Percentiles rank a stretch among this genome's conserved stretches.
Conservation (phyloP, 2,113 vertebrate species). For the human region GRCh38 chr6:46466001-46466500, state of each 20-base stretch:
- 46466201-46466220: constrained; percentile 49
- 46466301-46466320: background rate
- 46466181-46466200: constrained; percentile 32
- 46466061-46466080: background rate
- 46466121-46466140: background rate
- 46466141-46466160: background rate
- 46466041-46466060: background rate
- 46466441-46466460: background rate
- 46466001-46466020: background rate
- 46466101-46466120: background rate
- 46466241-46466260: background rate
- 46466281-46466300: background rate
- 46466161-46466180: constrained; percentile 48
- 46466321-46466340: background rate
- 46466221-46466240: constrained; percentile 60
- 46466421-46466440: background rate
- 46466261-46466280: constrained; percentile 45
- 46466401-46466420: background rate
- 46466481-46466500: background rate
- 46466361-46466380: background rate
- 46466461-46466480: background rate
- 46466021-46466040: background rate
- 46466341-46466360: background rate
- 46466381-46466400: background rate
- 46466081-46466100: background rate